Evolutionary conservation across 2,797 vertebrate species (phyloP).

Genomic region (Acomys russatus): DNA sequence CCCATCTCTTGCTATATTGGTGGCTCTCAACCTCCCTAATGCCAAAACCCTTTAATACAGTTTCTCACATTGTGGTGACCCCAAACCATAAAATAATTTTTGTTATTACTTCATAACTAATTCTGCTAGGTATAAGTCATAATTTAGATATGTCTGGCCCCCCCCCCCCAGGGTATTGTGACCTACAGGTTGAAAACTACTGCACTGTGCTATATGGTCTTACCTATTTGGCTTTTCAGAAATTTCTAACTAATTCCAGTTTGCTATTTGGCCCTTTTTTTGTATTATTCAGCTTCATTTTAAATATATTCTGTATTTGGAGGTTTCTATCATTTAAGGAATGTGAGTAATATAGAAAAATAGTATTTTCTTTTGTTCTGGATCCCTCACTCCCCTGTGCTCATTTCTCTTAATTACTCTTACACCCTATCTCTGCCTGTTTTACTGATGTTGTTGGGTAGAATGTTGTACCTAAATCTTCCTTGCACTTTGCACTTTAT

Average conservation of each 20-base stretch:
- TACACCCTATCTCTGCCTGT: not conserved
- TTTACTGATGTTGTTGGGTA: not conserved
- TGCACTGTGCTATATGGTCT: not conserved
- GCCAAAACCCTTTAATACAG: not conserved
- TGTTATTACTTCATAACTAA: not conserved
- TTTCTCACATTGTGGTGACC: not conserved
- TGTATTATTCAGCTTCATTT: slow-evolving; percentile 4
- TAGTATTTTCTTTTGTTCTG: not conserved
- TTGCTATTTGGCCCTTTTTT: not conserved
- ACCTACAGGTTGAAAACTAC: not conserved
- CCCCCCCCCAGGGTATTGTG: no score
- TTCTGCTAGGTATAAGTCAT: not conserved
- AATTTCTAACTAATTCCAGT: slow-evolving; percentile 9
- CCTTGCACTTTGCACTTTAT: not conserved
- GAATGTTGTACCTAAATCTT: not conserved
- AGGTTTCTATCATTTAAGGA: not conserved
- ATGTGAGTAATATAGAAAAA: not conserved
- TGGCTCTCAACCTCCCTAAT: not conserved
- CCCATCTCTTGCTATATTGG: not conserved
- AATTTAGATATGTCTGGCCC: not conserved
- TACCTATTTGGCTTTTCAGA: not conserved
- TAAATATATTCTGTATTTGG: not conserved
- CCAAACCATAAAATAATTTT: not conserved
- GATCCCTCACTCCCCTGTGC: not conserved
- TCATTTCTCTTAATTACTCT: not conserved